Percentiles rank a stretch among this genome's conserved stretches.
phyloP scores from a whole-genome alignment of 1,140 invertebrate genomes.

The Drosophila nigrodunni region DNA sequence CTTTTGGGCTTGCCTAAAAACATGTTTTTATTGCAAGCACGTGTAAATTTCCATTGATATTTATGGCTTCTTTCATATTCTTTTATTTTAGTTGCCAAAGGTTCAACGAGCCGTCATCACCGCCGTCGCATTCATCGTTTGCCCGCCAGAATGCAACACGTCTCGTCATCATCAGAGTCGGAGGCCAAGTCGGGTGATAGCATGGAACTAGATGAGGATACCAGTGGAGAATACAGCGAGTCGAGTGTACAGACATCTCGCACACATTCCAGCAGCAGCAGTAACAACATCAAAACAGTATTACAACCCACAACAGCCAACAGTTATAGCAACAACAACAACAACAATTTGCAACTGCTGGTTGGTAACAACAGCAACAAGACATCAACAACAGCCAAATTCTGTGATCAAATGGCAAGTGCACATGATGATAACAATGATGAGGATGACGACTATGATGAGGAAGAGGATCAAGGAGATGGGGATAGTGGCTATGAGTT shows the following conservation, averaged over 20 bases:
- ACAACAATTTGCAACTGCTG: neutral
- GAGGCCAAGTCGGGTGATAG: conserved; percentile 12
- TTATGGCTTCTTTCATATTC: conserved; percentile 17
- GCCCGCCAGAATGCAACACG: conserved; percentile 29
- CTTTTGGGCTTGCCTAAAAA: neutral
- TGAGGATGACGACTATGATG: conserved; percentile 17
- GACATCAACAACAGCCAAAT: conserved; percentile 35
- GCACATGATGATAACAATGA: conserved; percentile 18
- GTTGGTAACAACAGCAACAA: conserved; percentile 5
- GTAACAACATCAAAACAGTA: conserved; percentile 65
- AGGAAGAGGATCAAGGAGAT: conserved; percentile 40
- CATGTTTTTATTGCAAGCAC: neutral
- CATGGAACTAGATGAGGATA: conserved; percentile 37
- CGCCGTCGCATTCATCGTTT: conserved; percentile 42
- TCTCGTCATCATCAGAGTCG: conserved; percentile 18
- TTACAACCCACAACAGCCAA: conserved; percentile 64
- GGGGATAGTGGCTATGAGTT: conserved; percentile 65
- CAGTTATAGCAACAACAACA: conserved; percentile 28
- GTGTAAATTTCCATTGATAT: conserved; percentile 5
- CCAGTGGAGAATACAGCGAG: conserved; percentile 10
- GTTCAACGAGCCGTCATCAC: conserved; percentile 57
- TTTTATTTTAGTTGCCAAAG: conserved; percentile 66
- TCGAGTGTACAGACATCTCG: conserved; percentile 9
- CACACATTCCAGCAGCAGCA: conserved; percentile 52
- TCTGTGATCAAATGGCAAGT: conserved; percentile 35